Evolutionary conservation across 2,113 vertebrate species (phyloP), one percentile per base, ranked within the genome.

Genomic region (Rhegmatorhina hoffmannsi): DNA sequence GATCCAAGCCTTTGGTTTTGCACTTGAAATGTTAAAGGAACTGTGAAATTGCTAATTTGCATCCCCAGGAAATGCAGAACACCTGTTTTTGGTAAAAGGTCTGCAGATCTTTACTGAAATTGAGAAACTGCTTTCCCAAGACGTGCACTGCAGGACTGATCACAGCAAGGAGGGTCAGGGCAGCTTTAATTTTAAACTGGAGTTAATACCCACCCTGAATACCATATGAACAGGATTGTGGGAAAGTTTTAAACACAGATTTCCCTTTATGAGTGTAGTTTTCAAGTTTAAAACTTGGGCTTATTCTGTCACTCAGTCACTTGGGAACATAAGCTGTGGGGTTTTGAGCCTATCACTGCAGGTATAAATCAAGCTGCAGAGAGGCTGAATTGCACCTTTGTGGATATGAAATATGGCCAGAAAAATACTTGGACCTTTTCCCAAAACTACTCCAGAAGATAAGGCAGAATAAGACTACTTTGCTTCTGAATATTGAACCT

Each of bases 1-100:
- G 40, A 75, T 43, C 17, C 38, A 55, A 56, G 67, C 60, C 82
- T 66, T 93, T 78, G 21, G 13, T 40, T 95, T 92, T 80, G 21
- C n/a, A 74, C 38, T 95, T 89, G n/a, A 91, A 84, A 85, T 90
- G 25, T 90, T 95, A 89, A 86, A 90, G n/a, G 36, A 91, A 63
- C 17, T 59, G 38, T 70, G 70, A 84, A 87, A 87, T n/a, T 55
- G 34, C 60, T 87, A n/a, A 78, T 89, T 59, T 89, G 28, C 38
- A 67, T 74, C 46, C 26, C 3, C 20, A 38, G 72, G 33, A 67
- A 81, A 78, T 18, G 17, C 2, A 5, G 31, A 92, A 56, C 67
- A 63, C 56, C 20, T 79, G 10, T 3, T 31, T 80, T 73, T 84
- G 36, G 10, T 53, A 55, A 55, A 46, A 90, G 36, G 29, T 68